Conservation (phyloP, 2,888 invertebrate genomes). For the Sympetrum striolatum region DNA sequence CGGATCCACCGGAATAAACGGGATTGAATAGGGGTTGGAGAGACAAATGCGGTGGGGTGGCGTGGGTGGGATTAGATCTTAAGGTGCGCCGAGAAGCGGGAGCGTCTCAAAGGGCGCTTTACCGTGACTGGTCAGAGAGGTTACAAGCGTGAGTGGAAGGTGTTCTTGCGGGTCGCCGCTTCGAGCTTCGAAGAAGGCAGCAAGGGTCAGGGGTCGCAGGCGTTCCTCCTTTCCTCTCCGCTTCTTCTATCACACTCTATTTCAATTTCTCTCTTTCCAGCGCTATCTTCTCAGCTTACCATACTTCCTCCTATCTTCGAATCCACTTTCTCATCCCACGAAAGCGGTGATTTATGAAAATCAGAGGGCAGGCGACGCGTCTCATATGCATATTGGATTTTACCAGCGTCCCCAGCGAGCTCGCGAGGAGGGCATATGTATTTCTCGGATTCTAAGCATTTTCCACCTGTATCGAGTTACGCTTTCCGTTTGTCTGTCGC, state of each 20-base stretch:
- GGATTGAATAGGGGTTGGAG: not conserved
- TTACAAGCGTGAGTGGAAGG: not conserved
- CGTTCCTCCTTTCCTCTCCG: not conserved
- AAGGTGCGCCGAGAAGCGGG: not conserved
- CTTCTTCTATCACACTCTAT: not conserved
- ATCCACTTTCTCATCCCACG: too few species aligned
- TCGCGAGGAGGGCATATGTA: too few species aligned
- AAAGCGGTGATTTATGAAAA: too few species aligned
- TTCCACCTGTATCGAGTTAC: too few species aligned
- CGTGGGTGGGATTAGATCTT: not conserved
- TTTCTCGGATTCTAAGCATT: too few species aligned
- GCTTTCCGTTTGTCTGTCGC: too few species aligned
- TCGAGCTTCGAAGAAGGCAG: not conserved
- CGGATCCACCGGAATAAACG: not conserved
- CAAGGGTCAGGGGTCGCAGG: not conserved
- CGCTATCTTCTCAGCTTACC: not conserved
- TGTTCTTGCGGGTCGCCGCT: not conserved
- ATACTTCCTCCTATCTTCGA: not conserved
- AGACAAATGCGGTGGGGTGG: not conserved
- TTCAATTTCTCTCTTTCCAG: not conserved
- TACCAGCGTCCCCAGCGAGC: too few species aligned
- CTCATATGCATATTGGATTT: too few species aligned
- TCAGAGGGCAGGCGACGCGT: too few species aligned
- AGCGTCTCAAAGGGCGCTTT: not conserved
- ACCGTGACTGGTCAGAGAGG: not conserved